phyloP scores from a whole-genome alignment of 2,888 invertebrate genomes.

The Ectemnius lituratus region DNA sequence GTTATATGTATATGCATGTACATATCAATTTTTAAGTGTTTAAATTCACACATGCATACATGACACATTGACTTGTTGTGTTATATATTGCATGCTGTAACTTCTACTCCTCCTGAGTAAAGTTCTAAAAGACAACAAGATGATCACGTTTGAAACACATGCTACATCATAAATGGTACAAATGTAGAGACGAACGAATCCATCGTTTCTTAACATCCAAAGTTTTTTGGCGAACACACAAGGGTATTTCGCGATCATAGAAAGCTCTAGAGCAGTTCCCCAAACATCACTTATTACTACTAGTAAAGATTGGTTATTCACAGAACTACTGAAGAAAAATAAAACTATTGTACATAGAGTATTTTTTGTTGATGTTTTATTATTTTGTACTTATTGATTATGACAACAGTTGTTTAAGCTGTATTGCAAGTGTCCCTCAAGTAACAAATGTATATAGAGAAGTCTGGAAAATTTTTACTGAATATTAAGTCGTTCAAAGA shows the following conservation, averaged over 20 bases:
- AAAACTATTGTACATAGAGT: slow-evolving; percentile 76
- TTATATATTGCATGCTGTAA: slow-evolving; percentile 27
- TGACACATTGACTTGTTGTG: slow-evolving; percentile 15
- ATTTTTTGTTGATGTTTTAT: slow-evolving; percentile 72
- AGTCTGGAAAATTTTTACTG: too few relatives aligned
- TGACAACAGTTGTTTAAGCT: slow-evolving; percentile 60
- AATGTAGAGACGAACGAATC: background rate
- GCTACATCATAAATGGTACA: slow-evolving; percentile 11
- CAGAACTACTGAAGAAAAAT: slow-evolving; percentile 65
- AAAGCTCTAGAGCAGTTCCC: slow-evolving; percentile 59
- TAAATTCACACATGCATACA: slow-evolving; percentile 16
- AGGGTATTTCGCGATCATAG: slow-evolving; percentile 36
- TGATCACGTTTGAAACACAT: slow-evolving; percentile 16
- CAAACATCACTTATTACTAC: slow-evolving; percentile 61
- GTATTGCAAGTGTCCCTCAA: slow-evolving; percentile 1
- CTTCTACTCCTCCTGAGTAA: slow-evolving; percentile 28
- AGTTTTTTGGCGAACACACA: slow-evolving; percentile 40
- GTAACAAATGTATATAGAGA: too few relatives aligned
- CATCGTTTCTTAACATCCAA: slow-evolving; percentile 71
- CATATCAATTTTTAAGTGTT: slow-evolving; percentile 58
- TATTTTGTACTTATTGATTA: slow-evolving; percentile 62
- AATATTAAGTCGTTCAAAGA: too few relatives aligned
- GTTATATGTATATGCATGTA: slow-evolving; percentile 65
- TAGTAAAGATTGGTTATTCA: slow-evolving; percentile 55
- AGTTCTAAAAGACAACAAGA: background rate